A percentile compares a stretch with the other conserved stretches of the same genome.
These are phyloP conservation scores for Phortica variegata DNA, from an alignment of 1,140 invertebrate species.

Conservation along the genomic window DNA sequence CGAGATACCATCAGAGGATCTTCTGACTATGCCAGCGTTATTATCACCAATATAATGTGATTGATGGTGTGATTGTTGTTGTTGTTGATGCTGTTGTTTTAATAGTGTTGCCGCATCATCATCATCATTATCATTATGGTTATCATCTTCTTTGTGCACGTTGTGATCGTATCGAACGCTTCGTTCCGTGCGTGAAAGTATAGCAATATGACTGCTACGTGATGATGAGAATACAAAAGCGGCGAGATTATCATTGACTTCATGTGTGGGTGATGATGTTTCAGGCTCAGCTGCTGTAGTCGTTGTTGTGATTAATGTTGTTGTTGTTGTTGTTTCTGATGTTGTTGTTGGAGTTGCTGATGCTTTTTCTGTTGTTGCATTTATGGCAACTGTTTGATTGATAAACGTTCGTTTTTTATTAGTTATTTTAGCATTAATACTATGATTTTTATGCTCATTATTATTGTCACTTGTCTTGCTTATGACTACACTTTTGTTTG, in stretches of 20 bases:
- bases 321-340: slow-evolving; percentile 20
- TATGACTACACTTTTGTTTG: slow-evolving; percentile 5
- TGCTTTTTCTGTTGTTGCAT: slow-evolving; percentile 11
- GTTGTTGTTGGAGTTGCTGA: slow-evolving; percentile 9
- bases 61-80: slow-evolving; percentile 23
- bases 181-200: slow-evolving; percentile 52
- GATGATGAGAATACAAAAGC: slow-evolving; percentile 36
- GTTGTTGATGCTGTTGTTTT: slow-evolving; percentile 14
- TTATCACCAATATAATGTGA: slow-evolving; percentile 2
- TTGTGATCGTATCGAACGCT: slow-evolving; percentile 42
- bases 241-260: slow-evolving; percentile 7
- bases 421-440: slow-evolving; percentile 47
- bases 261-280: slow-evolving; percentile 9
- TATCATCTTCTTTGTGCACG: no score
- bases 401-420: slow-evolving; percentile 36
- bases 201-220: slow-evolving; percentile 28
- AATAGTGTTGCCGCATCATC: slow-evolving; percentile 18
- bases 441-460: slow-evolving; percentile 44
- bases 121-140: no score
- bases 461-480: slow-evolving; percentile 33
- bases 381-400: slow-evolving; percentile 34
- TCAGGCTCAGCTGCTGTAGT: neutral
- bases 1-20: slow-evolving; percentile 24
- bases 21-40: slow-evolving; percentile 12
- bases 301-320: slow-evolving; percentile 10